These are phyloP conservation scores for Rhinogobio ventralis DNA, from an alignment of 2,797 vertebrate species.

Conservation along the genomic window DNA sequence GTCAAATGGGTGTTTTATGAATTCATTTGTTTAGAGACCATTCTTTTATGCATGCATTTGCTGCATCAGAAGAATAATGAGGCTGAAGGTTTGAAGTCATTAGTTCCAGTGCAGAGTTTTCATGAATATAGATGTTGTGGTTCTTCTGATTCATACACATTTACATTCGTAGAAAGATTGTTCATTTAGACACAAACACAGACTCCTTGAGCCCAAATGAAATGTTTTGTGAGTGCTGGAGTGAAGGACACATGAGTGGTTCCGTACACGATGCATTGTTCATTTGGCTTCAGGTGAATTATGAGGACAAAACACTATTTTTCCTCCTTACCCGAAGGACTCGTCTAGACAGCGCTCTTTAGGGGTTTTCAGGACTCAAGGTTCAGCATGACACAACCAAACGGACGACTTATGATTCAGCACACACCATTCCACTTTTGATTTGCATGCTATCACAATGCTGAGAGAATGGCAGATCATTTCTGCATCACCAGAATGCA, in stretches of 20 bases:
- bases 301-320: conserved; percentile 49
- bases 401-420: not conserved
- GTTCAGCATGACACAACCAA: conserved; percentile 42
- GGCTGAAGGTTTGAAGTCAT: conserved; percentile 73
- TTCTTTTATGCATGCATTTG: conserved; percentile 64
- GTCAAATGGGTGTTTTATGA: conserved; percentile 50
- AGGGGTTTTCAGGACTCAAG: conserved; percentile 47
- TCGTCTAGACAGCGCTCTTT: conserved; percentile 45
- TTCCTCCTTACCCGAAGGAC: conserved; percentile 13
- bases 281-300: conserved; percentile 36
- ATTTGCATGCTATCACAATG: not conserved
- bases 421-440: not conserved
- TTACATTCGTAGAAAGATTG: conserved; percentile 66
- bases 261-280: conserved; percentile 14
- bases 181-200: conserved; percentile 61
- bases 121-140: conserved; percentile 69
- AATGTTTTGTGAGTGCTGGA: conserved; percentile 11
- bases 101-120: conserved; percentile 67
- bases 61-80: conserved; percentile 68
- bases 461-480: not conserved
- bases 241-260: conserved; percentile 10
- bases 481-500: not conserved
- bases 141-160: conserved; percentile 60
- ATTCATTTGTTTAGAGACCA: conserved; percentile 71
- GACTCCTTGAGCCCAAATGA: conserved; percentile 20